Base-by-base conservation (phyloP, 2,797 vertebrate genomes). In the Cyclopterus lumpus region DNA sequence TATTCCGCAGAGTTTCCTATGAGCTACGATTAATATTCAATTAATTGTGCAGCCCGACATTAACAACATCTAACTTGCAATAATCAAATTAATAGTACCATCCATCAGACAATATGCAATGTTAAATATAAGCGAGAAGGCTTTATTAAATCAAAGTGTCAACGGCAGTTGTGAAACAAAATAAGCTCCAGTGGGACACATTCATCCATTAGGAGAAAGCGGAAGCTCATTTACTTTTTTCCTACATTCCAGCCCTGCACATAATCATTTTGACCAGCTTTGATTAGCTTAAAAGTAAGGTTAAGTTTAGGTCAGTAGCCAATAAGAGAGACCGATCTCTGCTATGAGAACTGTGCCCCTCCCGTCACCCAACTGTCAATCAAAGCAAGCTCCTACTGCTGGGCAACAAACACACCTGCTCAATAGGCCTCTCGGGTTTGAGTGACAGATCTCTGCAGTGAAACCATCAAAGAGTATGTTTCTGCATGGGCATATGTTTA, bases 381-480 rank as follows among this genome's bases (percentile, higher is more conserved):
- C 91, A 92, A 85, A 82, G 64, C 22, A 59, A 86, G 64, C 78
- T 80, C 86, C 84, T 86, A 79, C 91, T 93, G 92, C 91, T 93
- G 77, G 89, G 90, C 88, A 92, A 94, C 93, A 93, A 93, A 92
- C 77, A 86, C 79, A 71, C 73, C 63, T 22, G 70, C 15, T 88
- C 75, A 81, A 61, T 67, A 77, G 67, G 24, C 70, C 65, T 81
- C 72, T 87, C 51, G 79, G 79, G 58, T 62, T 49, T 80, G 76
- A 83, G 53, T 84, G 82, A 74, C 84, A 87, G 78, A 62, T 69
- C 79, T 88, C 71, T 61, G 22, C 46, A 16, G 72, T 79, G 48
- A 62, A 79, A 72, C 38, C 22, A 84, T 87, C 65, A 65, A 72
- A 79, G 66, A 34, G 20, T 61, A 30, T 64, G 42, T 81, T 49